phyloP scores from a whole-genome alignment of 1,140 invertebrate genomes.

The Aphaenogaster ashmeadi region DNA sequence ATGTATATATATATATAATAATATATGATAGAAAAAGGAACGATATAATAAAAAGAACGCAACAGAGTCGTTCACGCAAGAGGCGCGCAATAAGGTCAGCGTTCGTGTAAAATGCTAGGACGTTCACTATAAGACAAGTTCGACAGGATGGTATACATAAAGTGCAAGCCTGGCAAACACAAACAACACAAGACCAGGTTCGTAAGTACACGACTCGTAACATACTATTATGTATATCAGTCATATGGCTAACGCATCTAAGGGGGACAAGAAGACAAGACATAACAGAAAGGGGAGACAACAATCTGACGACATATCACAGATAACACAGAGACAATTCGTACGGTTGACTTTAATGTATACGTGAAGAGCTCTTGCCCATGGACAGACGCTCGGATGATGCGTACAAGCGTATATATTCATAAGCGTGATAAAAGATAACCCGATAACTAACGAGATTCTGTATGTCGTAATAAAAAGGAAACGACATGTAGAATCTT shows the following conservation, averaged over 20 bases:
- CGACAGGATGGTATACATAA: slow-evolving; percentile 80
- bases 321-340: slow-evolving; percentile 81
- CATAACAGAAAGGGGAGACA: slow-evolving; percentile 81
- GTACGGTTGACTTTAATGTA: slow-evolving; percentile 73
- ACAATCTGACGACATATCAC: slow-evolving; percentile 85
- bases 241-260: slow-evolving; percentile 81
- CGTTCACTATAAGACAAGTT: slow-evolving; percentile 83
- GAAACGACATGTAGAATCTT: neutral
- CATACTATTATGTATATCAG: slow-evolving; percentile 72
- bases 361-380: slow-evolving; percentile 60
- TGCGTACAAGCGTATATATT: slow-evolving; percentile 46
- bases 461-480: neutral
- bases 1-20: slow-evolving; percentile 65
- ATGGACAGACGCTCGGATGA: slow-evolving; percentile 49
- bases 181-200: slow-evolving; percentile 84
- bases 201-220: slow-evolving; percentile 78
- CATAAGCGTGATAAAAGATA: slow-evolving; percentile 13
- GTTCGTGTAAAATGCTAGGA: slow-evolving; percentile 72
- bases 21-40: slow-evolving; percentile 70
- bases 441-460: neutral
- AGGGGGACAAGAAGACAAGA: slow-evolving; percentile 84
- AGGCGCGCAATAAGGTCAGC: slow-evolving; percentile 77
- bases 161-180: slow-evolving; percentile 85
- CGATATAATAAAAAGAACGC: slow-evolving; percentile 72
- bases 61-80: slow-evolving; percentile 73